These are phyloP conservation scores for Dioctria rufipes DNA, from an alignment of 2,888 invertebrate genomes.

Conservation along the genomic window DNA sequence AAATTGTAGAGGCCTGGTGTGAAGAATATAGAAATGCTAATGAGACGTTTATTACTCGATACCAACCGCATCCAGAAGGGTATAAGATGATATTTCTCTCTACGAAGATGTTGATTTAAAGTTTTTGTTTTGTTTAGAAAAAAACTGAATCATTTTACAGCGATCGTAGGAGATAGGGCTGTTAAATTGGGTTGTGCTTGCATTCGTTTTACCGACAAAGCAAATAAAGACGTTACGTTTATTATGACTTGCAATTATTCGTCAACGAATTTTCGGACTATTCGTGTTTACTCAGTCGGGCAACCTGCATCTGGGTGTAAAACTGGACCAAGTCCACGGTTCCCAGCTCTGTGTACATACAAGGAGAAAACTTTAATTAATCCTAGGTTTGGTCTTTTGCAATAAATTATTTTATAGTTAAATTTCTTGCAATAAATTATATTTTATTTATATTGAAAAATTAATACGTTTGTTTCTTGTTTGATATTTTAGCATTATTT, in stretches of 20 bases:
- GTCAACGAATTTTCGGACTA: slow-evolving; percentile 58
- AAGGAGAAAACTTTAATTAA: slow-evolving; percentile 52
- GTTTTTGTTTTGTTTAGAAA: slow-evolving; percentile 48
- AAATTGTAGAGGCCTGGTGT: slow-evolving; percentile 59
- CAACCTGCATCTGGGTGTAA: slow-evolving; percentile 57
- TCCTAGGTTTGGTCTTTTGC: slow-evolving; percentile 4
- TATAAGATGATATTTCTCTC: slow-evolving; percentile 11
- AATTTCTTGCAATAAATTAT: too few relatives aligned
- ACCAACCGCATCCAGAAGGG: slow-evolving; percentile 45
- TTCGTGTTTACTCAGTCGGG: slow-evolving; percentile 59
- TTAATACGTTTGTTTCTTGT: too few relatives aligned
- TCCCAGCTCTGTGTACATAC: slow-evolving; percentile 56
- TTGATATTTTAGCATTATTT: too few relatives aligned
- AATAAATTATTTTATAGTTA: background rate
- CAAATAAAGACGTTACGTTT: slow-evolving; percentile 36
- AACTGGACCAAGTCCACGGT: slow-evolving; percentile 56
- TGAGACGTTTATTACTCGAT: slow-evolving; percentile 51
- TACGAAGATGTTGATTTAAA: background rate
- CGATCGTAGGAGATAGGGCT: slow-evolving; percentile 58
- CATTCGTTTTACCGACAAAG: slow-evolving; percentile 47
- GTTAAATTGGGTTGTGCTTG: slow-evolving; percentile 58
- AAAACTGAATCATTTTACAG: slow-evolving; percentile 61
- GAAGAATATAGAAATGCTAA: slow-evolving; percentile 57
- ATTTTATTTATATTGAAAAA: too few relatives aligned
- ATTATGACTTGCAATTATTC: slow-evolving; percentile 61